These are phyloP conservation scores for Epinephelus malabaricus DNA, from an alignment of 2,797 vertebrate species.

Conservation along the genomic window DNA sequence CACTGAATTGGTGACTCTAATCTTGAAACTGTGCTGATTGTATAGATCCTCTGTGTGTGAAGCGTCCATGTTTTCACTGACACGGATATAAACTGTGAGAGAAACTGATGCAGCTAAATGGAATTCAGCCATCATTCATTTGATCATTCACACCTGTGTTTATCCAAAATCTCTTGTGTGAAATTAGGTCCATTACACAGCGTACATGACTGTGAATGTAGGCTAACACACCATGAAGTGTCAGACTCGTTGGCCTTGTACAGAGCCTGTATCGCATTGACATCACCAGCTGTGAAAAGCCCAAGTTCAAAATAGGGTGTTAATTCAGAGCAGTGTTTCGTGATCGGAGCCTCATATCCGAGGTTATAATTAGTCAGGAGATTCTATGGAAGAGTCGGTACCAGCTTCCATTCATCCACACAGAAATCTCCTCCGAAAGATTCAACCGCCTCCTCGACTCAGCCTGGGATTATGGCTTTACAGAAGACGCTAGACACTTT, in stretches of 20 bases:
- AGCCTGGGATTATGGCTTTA: slow-evolving; percentile 34
- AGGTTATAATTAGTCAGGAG: neutral
- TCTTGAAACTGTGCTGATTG: no score
- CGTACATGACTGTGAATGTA: neutral
- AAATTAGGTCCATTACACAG: no score
- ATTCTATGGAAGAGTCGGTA: neutral
- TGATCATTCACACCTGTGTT: neutral
- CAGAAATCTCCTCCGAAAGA: slow-evolving; percentile 13
- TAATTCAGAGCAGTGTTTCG: slow-evolving; percentile 4
- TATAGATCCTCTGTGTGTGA: no score
- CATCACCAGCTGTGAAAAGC: slow-evolving; percentile 12
- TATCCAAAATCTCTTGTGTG: neutral
- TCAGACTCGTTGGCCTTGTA: slow-evolving; percentile 19
- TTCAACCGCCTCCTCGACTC: slow-evolving; percentile 5
- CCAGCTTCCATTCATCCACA: slow-evolving; percentile 13
- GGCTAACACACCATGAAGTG: neutral
- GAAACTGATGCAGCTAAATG: no score
- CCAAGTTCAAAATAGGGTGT: slow-evolving; percentile 13
- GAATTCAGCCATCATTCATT: neutral
- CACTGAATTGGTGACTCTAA: no score
- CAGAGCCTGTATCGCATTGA: neutral
- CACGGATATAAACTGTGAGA: no score
- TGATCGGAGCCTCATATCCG: neutral
- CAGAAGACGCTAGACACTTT: slow-evolving; percentile 56
- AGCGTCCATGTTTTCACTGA: no score